Base-by-base conservation (phyloP, 2,797 vertebrate species). In the Adelosebastes latens region DNA sequence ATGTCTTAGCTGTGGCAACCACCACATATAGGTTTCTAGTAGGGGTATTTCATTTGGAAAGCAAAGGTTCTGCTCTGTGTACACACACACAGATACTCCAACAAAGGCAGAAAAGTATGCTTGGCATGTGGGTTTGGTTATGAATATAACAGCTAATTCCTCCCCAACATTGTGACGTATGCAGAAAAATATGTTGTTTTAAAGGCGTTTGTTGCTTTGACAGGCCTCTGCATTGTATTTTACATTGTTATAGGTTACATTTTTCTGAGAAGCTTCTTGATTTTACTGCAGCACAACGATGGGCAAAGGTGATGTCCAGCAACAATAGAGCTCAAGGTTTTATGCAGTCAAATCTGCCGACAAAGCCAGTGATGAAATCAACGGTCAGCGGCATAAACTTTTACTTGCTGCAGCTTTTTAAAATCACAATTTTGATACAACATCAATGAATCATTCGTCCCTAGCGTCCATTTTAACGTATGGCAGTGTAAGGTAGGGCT, bases 21-120 rank as follows among this genome's bases (percentile, higher is more conserved):
- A 34, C 74, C 85, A 69, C 46, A 58, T 24, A 58, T 24, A 58
- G 49, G 61, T 25, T 46, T 4, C 56, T 64, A 31, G 69, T 56
- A 22, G 18, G 79, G 75, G 31, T 60, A 27, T 46, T 79, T 76
- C 32, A 82, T 70, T 32, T 75, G 25, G 52, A 72, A 65, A 52
- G 36, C 53, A 39, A 36, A 49, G 18, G 59, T 20, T 53, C 42
- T 69, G 13, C 4, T 16, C 13, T 7, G 25, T 25, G 49, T 14
- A n/a, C n/a, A 27, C 46, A 39, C 34, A 60, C 52, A 27, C 6
- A 24, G 36, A 62, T 12, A 39, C 18, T 22, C 11, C 3, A 22
- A 55, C 34, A 32, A 63, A 46, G 14, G 49, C 42, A 61, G 55
- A 24, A 29, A 22, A 53, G 46, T 13, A 24, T 18, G n/a, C 25